Evolutionary conservation across 2,113 vertebrate genomes (phyloP), one percentile per base, ranked within the genome.

Genomic region (Calypte anna): DNA sequence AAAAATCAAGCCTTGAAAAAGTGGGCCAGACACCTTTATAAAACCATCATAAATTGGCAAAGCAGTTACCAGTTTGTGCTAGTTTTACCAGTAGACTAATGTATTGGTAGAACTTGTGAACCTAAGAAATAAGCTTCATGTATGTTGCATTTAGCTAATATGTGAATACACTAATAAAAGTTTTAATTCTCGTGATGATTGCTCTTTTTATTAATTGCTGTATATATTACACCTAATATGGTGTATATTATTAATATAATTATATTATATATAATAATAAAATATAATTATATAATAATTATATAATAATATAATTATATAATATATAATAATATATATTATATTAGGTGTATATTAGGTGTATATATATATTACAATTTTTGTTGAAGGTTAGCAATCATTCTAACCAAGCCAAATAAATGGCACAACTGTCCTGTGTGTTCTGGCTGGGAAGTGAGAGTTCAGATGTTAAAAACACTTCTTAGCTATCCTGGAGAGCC

Each of bases 111-210:
- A 97, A 98, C 98, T 97, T 90, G 96, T 98, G 97, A 98, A 98
- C 90, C 97, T 98, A 98, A 98, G 97, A 98, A 91, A 98, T 98
- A 98, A 98, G 98, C 98, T 99, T 98, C 98, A 98, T 97, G 98
- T 91, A 97, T 99, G 98, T 99, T 98, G 98, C 98, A 98, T 99
- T 99, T 99, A 98, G 98, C 98, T 98, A 99, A 98, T 98, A 99
- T 98, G 98, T 98, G 98, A 98, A 98, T 98, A 99, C 98, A 98
- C 98, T 99, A 99, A 99, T 99, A 99, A 99, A 98, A 97, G 96
- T 98, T 98, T 98, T 98, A 98, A 98, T 98, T 98, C 98, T 98
- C 97, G 92, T 97, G 93, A 73, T 66, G 69, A n/a, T 76, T 50
- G 74, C n/a, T 51, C 57, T 78, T 43, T 59, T 68, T 55, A 30